Base-by-base conservation (phyloP, 35 echinoderm and acorn worm genomes). In the Acanthaster planci region DNA sequence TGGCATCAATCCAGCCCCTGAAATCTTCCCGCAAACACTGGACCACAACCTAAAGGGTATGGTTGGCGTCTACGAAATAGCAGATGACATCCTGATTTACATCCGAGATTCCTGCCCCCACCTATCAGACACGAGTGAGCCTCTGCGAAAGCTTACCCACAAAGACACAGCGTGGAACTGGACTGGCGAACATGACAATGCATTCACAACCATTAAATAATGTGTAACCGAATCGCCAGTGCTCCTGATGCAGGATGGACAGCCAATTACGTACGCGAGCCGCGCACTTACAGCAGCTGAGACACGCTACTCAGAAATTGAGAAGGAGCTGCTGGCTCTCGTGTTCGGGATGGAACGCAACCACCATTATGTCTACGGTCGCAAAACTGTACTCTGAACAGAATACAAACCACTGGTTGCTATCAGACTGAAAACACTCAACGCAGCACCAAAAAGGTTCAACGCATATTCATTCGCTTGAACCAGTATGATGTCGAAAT, bases 241-340 rank as follows among this genome's bases (percentile, higher is more conserved):
- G 1, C 50, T 91, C 87, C n/a, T n/a, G n/a, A n/a, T n/a, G n/a
- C n/a, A n/a, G n/a, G n/a, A n/a, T n/a, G n/a, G n/a, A n/a, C n/a
- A n/a, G n/a, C n/a, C n/a, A n/a, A n/a, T n/a, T n/a, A 67, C 88
- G 1, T 90, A 84, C 40, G 67, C 80, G 21, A 84, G 80, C 40
- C 47, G 88, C 5, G 75, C 60, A 19, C 64, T 77, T 15, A 90
- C 55, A 1, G 80, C 75, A n/a, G 52, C 80, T 8, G 88, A 90
- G 57, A 51, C 60, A 31, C 15, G 84, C 19, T 90, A 90, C 30
- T 16, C 89, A 7, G 21, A 37, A 34, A 91, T 91, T 51, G 83
- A 91, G 40, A 91, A 91, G 44, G 89, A 91, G 50, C 80, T 86
- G 83, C 83, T 91, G 5, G 76, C 76, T n/a, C 34, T 91, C 1